A percentile compares a stretch with the other conserved stretches of the same genome.
These are phyloP conservation scores for Helogale parvula DNA, from an alignment of 2,113 vertebrate genomes.

Conservation along the genomic window DNA sequence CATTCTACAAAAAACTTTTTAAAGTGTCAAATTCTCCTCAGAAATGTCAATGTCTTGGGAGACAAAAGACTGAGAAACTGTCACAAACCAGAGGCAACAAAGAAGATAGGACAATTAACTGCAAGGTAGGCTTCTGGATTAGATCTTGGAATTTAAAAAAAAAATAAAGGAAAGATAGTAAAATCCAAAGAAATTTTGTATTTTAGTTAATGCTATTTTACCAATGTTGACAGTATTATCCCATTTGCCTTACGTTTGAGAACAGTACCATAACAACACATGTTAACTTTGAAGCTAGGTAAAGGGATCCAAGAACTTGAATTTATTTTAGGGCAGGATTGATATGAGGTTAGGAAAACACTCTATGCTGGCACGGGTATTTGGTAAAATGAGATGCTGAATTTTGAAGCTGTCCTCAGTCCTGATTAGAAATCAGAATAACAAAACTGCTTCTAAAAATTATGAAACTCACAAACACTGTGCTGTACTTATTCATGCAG, in stretches of 20 bases:
- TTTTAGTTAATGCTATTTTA: background rate
- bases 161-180: background rate
- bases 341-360: background rate
- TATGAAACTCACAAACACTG: background rate
- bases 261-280: background rate
- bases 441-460: background rate
- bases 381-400: background rate
- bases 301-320: background rate
- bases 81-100: background rate
- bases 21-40: background rate
- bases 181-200: background rate
- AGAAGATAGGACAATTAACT: background rate
- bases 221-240: background rate
- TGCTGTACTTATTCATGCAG: background rate
- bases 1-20: background rate
- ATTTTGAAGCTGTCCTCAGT: background rate
- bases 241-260: background rate
- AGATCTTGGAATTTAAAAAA: background rate
- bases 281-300: background rate
- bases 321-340: background rate
- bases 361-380: background rate
- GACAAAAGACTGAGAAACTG: background rate
- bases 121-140: background rate
- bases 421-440: background rate
- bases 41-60: background rate